Base-by-base conservation (phyloP, 2,113 vertebrate genomes). In the Oncorhynchus clarkii region DNA sequence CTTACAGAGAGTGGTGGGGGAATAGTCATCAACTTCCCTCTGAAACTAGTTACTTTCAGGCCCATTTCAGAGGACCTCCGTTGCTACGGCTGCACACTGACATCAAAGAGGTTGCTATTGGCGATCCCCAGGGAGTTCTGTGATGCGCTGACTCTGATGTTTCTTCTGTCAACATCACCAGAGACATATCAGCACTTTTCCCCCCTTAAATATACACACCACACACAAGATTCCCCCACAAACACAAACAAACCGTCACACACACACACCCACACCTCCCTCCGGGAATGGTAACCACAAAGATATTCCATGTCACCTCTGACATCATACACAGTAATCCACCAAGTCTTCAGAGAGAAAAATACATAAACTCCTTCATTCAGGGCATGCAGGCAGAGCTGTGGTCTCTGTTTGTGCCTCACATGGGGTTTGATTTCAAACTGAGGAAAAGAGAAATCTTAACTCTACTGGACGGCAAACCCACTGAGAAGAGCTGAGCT, bases 1-100 rank as follows among this genome's bases (percentile, higher is more conserved):
- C 69, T 74, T 81, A 78, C 75, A 59, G 31, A 74, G 69, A 77
- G 76, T 67, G 66, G 27, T 45, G 81, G 85, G 76, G 67, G 73
- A 67, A 90, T 85, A 85, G 87, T 87, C 78, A 84, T 86, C 81
- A 84, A 84, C 80, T 80, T 87, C 86, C 84, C 81, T 70, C 81
- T 48, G 86, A 85, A 73, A 81, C 78, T 67, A n/a, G 73, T 80
- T 84, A 78, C 80, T 82, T 83, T 87, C 77, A 81, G 71, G 79
- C 73, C 75, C 69, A 69, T 66, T 78, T 81, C 79, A 84, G 75
- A 45, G 75, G 72, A 71, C 82, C 66, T 80, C 84, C 78, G 88
- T 92, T 92, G 90, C 86, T 88, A 88, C 86, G 85, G 89, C 86
- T 89, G 84, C 86, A 31, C 71, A 84, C 72, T 86, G 81, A 80